These are phyloP conservation scores for Sussaba pulchella DNA, from an alignment of 2,888 invertebrate genomes.

Conservation along the genomic window DNA sequence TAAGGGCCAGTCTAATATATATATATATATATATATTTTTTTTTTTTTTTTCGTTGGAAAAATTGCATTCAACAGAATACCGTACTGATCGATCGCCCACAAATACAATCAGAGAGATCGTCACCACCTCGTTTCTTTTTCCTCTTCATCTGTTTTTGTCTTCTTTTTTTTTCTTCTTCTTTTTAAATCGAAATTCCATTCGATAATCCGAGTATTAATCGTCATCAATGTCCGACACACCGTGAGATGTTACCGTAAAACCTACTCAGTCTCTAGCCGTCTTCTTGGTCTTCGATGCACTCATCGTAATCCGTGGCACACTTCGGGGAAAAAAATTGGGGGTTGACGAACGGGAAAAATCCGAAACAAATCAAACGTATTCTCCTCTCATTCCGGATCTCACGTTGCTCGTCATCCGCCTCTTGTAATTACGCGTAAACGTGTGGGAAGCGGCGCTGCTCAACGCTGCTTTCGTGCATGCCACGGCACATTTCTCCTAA, in stretches of 20 bases:
- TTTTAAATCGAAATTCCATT: constrained; percentile 24
- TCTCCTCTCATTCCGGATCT: constrained; percentile 68
- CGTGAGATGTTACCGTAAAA: constrained; percentile 42
- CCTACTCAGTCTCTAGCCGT: constrained; percentile 64
- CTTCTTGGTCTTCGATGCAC: constrained; percentile 64
- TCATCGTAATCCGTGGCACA: constrained; percentile 70
- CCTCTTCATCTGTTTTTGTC: background rate
- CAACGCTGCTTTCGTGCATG: constrained; percentile 82
- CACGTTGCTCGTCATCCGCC: constrained; percentile 79
- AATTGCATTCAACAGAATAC: constrained; percentile 38
- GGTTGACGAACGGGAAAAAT: background rate
- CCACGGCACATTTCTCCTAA: constrained; percentile 84
- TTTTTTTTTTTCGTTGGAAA: constrained; percentile 21
- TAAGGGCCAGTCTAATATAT: no score
- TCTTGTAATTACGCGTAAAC: constrained; percentile 82
- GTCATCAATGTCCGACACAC: constrained; percentile 42
- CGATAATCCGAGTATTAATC: constrained; percentile 43
- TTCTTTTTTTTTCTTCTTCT: background rate
- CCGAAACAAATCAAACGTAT: constrained; percentile 66
- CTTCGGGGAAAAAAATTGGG: constrained; percentile 44
- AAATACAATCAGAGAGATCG: constrained; percentile 53
- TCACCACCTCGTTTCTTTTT: no score
- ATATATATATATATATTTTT: background rate
- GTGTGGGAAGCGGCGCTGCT: constrained; percentile 82
- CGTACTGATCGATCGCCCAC: constrained; percentile 47